Evolutionary conservation across 2,797 vertebrate species (phyloP).

Genomic region (Enteromius fasciolatus): DNA sequence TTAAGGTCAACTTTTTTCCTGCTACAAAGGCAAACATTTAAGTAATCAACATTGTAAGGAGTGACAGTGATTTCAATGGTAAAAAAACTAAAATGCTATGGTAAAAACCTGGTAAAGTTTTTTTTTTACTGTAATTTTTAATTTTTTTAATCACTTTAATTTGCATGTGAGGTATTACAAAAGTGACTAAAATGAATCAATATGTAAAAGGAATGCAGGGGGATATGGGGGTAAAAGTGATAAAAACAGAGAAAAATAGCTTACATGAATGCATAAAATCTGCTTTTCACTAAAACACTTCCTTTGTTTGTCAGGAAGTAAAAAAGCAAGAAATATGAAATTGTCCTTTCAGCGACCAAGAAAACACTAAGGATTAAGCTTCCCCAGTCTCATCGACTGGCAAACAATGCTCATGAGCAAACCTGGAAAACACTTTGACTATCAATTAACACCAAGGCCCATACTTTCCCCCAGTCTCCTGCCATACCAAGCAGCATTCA

Average conservation of each 20-base stretch:
- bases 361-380: constrained; percentile 6
- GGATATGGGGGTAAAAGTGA: neutral
- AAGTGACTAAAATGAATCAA: neutral
- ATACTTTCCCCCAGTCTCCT: constrained; percentile 50
- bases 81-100: no score
- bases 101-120: no score
- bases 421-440: constrained; percentile 52
- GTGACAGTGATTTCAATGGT: no score
- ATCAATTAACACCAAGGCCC: constrained; percentile 59
- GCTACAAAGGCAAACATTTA: neutral
- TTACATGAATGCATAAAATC: neutral
- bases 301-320: neutral
- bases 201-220: neutral
- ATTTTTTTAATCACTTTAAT: neutral
- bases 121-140: no score
- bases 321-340: neutral
- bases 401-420: constrained; percentile 16
- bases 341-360: neutral
- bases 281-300: neutral
- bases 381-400: neutral
- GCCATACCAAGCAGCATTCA: constrained; percentile 44
- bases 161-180: neutral
- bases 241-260: neutral
- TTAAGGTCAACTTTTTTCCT: neutral
- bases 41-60: no score